Conservation (phyloP, 2,888 invertebrate species). For the Phrixothrix hirtus region DNA sequence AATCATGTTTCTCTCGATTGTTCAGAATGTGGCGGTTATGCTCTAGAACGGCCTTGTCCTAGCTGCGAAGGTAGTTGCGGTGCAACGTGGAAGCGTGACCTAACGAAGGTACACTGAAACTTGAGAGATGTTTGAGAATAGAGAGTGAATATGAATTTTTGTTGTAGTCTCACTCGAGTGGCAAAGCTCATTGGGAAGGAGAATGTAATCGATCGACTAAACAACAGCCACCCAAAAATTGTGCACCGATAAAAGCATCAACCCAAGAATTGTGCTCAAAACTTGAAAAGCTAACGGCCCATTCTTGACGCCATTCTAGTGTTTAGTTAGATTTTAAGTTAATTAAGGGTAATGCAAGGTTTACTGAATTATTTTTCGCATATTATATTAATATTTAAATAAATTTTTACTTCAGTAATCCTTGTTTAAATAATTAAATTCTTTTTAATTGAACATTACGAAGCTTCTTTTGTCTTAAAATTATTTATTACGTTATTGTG, state of each 20-base stretch:
- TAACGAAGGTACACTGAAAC: slow-evolving; percentile 66
- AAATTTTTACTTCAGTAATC: slow-evolving; percentile 15
- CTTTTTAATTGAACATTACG: slow-evolving; percentile 4
- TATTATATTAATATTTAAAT: slow-evolving; percentile 5
- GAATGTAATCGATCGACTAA: slow-evolving; percentile 59
- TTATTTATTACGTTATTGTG: slow-evolving; percentile 5
- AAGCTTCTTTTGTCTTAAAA: slow-evolving; percentile 19
- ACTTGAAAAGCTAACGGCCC: slow-evolving; percentile 60
- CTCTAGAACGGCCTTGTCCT: slow-evolving; percentile 74
- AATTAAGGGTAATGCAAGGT: slow-evolving; percentile 25
- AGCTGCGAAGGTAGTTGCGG: slow-evolving; percentile 75
- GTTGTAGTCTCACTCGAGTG: slow-evolving; percentile 70
- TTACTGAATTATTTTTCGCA: slow-evolving; percentile 24
- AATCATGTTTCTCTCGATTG: slow-evolving; percentile 78
- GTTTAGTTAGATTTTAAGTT: slow-evolving; percentile 41
- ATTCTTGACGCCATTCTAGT: slow-evolving; percentile 58
- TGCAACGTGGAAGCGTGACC: slow-evolving; percentile 74
- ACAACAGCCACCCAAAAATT: slow-evolving; percentile 25
- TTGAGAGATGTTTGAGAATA: not conserved
- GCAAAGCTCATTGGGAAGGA: slow-evolving; percentile 74
- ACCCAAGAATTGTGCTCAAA: slow-evolving; percentile 61
- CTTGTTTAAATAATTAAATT: slow-evolving; percentile 6
- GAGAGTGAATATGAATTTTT: slow-evolving; percentile 34
- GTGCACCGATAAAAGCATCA: slow-evolving; percentile 41
- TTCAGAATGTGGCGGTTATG: slow-evolving; percentile 79